Conservation (phyloP, 2,797 vertebrate genomes). For the Ceryle rudis region DNA sequence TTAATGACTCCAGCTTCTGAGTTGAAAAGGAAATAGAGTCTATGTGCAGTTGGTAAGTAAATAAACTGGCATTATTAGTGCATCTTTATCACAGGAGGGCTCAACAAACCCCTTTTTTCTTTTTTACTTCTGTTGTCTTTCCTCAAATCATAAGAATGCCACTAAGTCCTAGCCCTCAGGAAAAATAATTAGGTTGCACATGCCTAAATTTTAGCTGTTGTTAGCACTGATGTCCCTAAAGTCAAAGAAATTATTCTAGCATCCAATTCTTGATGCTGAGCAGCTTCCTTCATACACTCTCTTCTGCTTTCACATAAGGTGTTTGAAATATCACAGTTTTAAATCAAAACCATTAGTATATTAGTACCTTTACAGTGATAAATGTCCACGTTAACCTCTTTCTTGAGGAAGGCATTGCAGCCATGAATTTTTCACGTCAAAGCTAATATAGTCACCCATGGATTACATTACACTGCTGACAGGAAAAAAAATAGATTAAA, state of each 20-base stretch:
- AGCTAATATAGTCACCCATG: not conserved
- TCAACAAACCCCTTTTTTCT: not conserved
- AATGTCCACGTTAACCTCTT: not conserved
- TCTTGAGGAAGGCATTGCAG: not conserved
- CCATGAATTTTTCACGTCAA: conserved; percentile 11
- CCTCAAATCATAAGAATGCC: not conserved
- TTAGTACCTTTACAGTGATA: not conserved
- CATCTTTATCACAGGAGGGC: not conserved
- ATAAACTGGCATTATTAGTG: not conserved
- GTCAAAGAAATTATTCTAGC: not conserved
- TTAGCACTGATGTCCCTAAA: not conserved
- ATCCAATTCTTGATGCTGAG: not conserved
- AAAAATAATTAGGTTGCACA: not conserved
- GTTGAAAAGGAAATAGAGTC: not conserved
- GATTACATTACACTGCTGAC: not conserved
- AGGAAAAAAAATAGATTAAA: not conserved
- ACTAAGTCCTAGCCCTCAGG: not conserved
- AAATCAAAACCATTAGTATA: conserved; percentile 8
- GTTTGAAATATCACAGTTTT: conserved; percentile 16
- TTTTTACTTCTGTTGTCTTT: not conserved
- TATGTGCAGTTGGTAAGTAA: not conserved
- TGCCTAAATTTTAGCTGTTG: not conserved
- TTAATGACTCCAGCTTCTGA: not conserved
- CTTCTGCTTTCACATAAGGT: not conserved
- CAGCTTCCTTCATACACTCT: not conserved